Percentiles rank a stretch among this genome's conserved stretches.
Conservation (phyloP, 2,113 vertebrate species). For the Corydoras sp. region DNA sequence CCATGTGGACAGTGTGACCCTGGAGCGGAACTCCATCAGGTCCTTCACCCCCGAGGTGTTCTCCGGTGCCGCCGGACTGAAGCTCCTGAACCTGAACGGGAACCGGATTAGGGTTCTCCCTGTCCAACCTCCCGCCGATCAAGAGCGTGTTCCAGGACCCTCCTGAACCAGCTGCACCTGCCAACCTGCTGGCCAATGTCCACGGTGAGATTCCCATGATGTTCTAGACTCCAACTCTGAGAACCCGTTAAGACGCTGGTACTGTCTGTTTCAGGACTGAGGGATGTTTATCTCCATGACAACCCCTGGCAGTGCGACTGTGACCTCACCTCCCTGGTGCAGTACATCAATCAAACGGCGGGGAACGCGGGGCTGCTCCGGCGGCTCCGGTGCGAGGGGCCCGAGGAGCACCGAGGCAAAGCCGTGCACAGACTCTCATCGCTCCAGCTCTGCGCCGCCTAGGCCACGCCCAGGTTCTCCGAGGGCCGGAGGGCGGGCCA, state of each 20-base stretch:
- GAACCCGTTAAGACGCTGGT: background rate
- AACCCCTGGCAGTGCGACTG: slow-evolving; percentile 72
- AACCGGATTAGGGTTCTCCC: slow-evolving; percentile 62
- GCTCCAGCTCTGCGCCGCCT: slow-evolving; percentile 49
- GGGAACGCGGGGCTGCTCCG: slow-evolving; percentile 46
- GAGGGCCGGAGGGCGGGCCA: slow-evolving; percentile 36
- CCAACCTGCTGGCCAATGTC: slow-evolving; percentile 55
- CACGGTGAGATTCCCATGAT: slow-evolving; percentile 50
- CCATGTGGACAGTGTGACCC: slow-evolving; percentile 62
- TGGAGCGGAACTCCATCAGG: slow-evolving; percentile 65
- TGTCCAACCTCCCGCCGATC: slow-evolving; percentile 59
- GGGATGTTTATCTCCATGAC: slow-evolving; percentile 60
- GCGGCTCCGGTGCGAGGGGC: slow-evolving; percentile 52
- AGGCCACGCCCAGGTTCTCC: slow-evolving; percentile 15
- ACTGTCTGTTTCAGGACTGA: slow-evolving; percentile 51
- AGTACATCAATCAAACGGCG: slow-evolving; percentile 55
- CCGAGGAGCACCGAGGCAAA: slow-evolving; percentile 53
- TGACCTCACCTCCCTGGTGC: slow-evolving; percentile 54
- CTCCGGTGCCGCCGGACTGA: slow-evolving; percentile 58
- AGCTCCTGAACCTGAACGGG: slow-evolving; percentile 65
- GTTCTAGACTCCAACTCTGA: too few species aligned
- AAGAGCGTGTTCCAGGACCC: too few species aligned
- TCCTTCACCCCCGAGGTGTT: slow-evolving; percentile 62
- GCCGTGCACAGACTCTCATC: slow-evolving; percentile 50
- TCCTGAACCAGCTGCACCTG: slow-evolving; percentile 68